phyloP scores from a whole-genome alignment of 1,140 invertebrate species.

The Aphelinus certus region DNA sequence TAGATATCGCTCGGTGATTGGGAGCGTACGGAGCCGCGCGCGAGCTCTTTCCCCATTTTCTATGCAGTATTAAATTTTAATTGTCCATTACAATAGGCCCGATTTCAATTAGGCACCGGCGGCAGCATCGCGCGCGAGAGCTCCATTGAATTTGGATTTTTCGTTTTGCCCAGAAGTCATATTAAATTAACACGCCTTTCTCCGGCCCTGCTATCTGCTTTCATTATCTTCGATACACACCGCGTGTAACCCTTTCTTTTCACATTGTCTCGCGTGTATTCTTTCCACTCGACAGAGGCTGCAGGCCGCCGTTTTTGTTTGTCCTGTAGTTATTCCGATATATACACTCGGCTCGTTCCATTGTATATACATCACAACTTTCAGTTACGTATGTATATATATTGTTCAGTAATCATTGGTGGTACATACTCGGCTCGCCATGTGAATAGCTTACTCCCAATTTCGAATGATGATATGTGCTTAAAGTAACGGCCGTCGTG shows the following conservation, averaged over 20 bases:
- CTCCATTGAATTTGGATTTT: slow-evolving; percentile 1
- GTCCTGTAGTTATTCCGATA: no score
- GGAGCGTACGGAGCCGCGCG: not conserved
- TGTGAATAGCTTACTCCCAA: no score
- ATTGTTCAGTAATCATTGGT: no score
- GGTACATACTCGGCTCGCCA: no score
- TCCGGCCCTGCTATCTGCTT: slow-evolving; percentile 16
- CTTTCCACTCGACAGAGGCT: no score
- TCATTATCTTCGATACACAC: slow-evolving; percentile 19
- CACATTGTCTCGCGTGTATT: slow-evolving; percentile 7
- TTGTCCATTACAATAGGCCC: slow-evolving; percentile 1
- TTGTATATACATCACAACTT: no score
- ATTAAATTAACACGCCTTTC: slow-evolving; percentile 33
- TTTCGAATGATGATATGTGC: no score
- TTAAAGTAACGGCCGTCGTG: no score
- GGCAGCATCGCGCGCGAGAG: not conserved
- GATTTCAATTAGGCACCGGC: not conserved
- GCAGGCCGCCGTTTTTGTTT: no score
- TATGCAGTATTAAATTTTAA: slow-evolving; percentile 12
- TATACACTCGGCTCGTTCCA: no score
- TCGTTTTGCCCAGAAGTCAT: not conserved
- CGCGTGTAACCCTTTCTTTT: slow-evolving; percentile 9
- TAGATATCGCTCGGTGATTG: not conserved
- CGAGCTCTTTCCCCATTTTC: not conserved
- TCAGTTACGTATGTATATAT: no score